phyloP scores from a whole-genome alignment of 1,140 invertebrate genomes.

The Halesus radiatus region DNA sequence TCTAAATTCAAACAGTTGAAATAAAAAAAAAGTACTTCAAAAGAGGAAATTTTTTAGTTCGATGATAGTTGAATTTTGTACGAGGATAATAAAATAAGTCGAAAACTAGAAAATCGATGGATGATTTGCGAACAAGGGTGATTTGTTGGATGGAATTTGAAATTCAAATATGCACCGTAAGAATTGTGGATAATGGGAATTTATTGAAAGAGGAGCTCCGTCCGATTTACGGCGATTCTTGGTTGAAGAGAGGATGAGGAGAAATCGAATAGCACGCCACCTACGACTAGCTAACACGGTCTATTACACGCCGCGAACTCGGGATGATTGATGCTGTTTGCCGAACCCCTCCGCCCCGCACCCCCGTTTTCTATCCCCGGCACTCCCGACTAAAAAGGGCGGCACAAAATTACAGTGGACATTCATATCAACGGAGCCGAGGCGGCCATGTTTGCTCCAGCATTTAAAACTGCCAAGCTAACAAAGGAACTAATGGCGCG shows the following conservation, averaged over 20 bases:
- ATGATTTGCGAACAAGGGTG: too few relatives aligned
- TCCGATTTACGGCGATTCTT: neutral
- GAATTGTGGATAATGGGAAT: too few relatives aligned
- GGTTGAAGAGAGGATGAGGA: neutral
- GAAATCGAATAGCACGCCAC: neutral
- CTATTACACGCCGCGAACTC: slow-evolving; percentile 48
- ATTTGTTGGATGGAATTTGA: too few relatives aligned
- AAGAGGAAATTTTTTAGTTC: too few relatives aligned
- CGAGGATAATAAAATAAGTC: too few relatives aligned
- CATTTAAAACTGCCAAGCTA: slow-evolving; percentile 1
- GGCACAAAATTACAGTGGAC: slow-evolving; percentile 34
- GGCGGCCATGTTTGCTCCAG: slow-evolving; percentile 17
- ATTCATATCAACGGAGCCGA: slow-evolving; percentile 11
- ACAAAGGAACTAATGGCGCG: neutral
- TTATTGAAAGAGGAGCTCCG: too few relatives aligned
- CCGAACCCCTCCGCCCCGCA: neutral
- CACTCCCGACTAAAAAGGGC: slow-evolving; percentile 10
- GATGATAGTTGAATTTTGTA: too few relatives aligned
- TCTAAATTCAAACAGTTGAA: too few relatives aligned
- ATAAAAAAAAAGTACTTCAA: too few relatives aligned
- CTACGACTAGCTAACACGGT: slow-evolving; percentile 6
- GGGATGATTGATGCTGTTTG: slow-evolving; percentile 55
- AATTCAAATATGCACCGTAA: too few relatives aligned
- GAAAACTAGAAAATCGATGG: too few relatives aligned
- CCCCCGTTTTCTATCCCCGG: neutral